These are phyloP conservation scores for Rachycentron canadum DNA, from an alignment of 2,797 vertebrate species.

Conservation along the genomic window DNA sequence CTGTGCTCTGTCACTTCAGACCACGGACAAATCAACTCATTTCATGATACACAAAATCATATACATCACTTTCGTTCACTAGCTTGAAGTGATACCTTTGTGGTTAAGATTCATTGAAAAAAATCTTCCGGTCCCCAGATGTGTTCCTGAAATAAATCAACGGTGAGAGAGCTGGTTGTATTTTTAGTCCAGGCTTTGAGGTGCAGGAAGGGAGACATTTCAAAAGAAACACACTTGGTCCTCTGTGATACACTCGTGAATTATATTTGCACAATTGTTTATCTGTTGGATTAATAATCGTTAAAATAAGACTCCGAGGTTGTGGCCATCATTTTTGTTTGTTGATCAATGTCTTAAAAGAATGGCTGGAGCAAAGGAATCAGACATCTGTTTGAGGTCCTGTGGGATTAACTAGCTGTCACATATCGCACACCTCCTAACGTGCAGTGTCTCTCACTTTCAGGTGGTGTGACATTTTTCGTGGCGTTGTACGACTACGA, in stretches of 20 bases:
- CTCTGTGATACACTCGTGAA: not conserved
- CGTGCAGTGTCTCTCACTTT: constrained; percentile 3
- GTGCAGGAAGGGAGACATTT: not conserved
- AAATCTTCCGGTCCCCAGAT: constrained; percentile 4
- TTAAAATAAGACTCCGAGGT: not conserved
- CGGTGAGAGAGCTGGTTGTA: not conserved
- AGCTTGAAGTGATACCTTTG: not conserved
- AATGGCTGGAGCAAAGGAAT: too few relatives aligned
- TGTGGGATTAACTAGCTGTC: not conserved
- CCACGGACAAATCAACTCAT: constrained; percentile 17
- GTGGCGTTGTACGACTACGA: constrained; percentile 99
- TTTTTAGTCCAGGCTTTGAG: not conserved
- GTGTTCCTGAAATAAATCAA: constrained; percentile 22
- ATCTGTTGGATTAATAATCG: constrained; percentile 4
- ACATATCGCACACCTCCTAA: not conserved
- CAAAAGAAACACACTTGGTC: not conserved
- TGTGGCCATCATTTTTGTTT: not conserved
- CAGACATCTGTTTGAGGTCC: not conserved
- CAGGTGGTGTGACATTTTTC: constrained; percentile 96
- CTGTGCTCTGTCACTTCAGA: constrained; percentile 32
- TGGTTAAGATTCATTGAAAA: not conserved
- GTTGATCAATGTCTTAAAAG: not conserved
- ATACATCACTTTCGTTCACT: constrained; percentile 14
- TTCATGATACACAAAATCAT: constrained; percentile 17
- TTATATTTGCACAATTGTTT: not conserved